A percentile compares a stretch with the other conserved stretches of the same genome.
Conservation (phyloP, 2,797 vertebrate species). For the Acrocephalus scirpaceus region DNA sequence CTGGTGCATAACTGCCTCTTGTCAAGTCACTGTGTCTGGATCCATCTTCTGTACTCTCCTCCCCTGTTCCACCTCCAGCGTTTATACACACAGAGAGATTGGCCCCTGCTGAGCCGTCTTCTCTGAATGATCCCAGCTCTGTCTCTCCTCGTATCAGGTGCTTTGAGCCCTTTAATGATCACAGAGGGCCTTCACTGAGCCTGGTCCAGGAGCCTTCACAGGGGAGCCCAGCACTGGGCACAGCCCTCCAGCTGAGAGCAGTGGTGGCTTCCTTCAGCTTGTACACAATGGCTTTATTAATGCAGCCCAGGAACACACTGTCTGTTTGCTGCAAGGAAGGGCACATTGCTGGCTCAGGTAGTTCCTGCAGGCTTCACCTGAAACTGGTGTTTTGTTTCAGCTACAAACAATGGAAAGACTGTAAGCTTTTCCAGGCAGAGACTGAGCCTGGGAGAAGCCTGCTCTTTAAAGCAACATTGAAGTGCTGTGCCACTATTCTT, state of each 20-base stretch:
- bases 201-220: not conserved
- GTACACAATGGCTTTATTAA: not conserved
- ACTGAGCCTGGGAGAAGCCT: not conserved
- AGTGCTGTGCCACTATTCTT: not conserved
- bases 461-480: not conserved
- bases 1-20: not conserved
- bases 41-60: not conserved
- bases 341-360: not conserved
- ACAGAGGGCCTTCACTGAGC: not conserved
- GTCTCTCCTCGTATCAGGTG: not conserved
- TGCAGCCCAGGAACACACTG: not conserved
- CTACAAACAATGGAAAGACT: not conserved
- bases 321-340: not conserved
- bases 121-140: not conserved
- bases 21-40: not conserved
- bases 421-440: not conserved
- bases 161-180: not conserved
- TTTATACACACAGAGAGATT: not conserved
- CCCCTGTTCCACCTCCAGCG: rapidly evolving
- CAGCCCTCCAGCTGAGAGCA: not conserved
- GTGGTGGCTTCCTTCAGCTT: not conserved
- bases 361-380: not conserved
- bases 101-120: not conserved
- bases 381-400: not conserved
- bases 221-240: not conserved